Evolutionary conservation across 2,797 vertebrate species (phyloP).

Genomic region (Cryptoprocta ferox): DNA sequence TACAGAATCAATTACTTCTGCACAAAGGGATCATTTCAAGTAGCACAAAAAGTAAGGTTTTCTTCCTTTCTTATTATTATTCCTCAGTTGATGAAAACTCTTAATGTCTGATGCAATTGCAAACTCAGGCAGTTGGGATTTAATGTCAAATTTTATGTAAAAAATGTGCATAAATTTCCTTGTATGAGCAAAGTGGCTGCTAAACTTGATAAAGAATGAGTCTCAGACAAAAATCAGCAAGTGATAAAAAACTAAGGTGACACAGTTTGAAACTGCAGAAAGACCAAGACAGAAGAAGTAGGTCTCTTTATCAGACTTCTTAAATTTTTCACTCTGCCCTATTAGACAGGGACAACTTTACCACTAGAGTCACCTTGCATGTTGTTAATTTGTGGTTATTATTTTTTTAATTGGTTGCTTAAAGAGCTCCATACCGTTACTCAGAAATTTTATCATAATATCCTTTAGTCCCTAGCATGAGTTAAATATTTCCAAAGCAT

Average conservation of each 20-base stretch:
- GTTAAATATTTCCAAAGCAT: neutral
- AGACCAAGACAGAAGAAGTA: neutral
- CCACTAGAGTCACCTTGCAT: neutral
- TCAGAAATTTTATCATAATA: neutral
- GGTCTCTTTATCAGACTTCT: neutral
- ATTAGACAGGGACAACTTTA: neutral
- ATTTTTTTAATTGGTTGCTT: slow-evolving; percentile 24
- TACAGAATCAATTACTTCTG: neutral
- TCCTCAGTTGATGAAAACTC: neutral
- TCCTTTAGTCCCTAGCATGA: neutral
- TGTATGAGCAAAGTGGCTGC: neutral
- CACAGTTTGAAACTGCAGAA: neutral
- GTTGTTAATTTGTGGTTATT: neutral
- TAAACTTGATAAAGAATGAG: neutral
- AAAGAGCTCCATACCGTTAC: neutral
- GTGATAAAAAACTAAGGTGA: neutral
- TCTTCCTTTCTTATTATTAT: neutral
- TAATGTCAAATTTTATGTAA: slow-evolving; percentile 38
- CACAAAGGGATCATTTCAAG: neutral
- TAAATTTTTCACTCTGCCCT: neutral
- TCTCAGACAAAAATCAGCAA: slow-evolving; percentile 17
- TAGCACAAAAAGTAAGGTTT: neutral
- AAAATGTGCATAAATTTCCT: slow-evolving; percentile 28
- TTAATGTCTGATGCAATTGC: neutral
- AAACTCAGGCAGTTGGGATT: neutral